Evolutionary conservation across 2,888 invertebrate species (phyloP).

Genomic region (Ptychoptera albimana): DNA sequence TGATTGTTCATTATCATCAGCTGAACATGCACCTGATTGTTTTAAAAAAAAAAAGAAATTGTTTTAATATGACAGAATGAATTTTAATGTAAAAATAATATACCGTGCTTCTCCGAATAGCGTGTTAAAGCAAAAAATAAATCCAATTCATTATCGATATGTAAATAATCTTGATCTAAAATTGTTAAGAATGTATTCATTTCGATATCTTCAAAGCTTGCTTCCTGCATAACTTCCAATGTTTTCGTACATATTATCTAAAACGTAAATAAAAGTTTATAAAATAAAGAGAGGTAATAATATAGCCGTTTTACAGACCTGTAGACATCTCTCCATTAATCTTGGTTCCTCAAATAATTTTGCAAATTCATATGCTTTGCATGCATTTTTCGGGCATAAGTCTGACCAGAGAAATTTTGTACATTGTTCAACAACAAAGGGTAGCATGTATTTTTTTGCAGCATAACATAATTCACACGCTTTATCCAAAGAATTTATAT

Average conservation of each 20-base stretch:
- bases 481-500: constrained; percentile 66
- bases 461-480: constrained; percentile 78
- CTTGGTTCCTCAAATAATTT: constrained; percentile 68
- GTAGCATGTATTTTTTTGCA: constrained; percentile 78
- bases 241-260: constrained; percentile 65
- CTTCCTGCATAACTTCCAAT: constrained; percentile 54
- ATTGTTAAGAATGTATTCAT: constrained; percentile 56
- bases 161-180: constrained; percentile 56
- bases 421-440: constrained; percentile 66
- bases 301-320: constrained; percentile 31
- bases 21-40: background rate
- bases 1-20: constrained; percentile 8
- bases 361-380: constrained; percentile 74
- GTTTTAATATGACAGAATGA: background rate
- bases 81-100: background rate
- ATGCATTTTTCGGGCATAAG: constrained; percentile 54
- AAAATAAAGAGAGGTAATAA: constrained; percentile 1
- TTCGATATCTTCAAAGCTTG: constrained; percentile 64
- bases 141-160: constrained; percentile 59
- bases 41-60: constrained; percentile 1
- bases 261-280: constrained; percentile 13
- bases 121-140: constrained; percentile 58
- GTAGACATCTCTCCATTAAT: constrained; percentile 65
- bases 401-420: constrained; percentile 67
- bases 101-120: constrained; percentile 42